A percentile compares a stretch with the other conserved stretches of the same genome.
phyloP scores from a whole-genome alignment of 2,797 vertebrate species.

The Mus spretus region DNA sequence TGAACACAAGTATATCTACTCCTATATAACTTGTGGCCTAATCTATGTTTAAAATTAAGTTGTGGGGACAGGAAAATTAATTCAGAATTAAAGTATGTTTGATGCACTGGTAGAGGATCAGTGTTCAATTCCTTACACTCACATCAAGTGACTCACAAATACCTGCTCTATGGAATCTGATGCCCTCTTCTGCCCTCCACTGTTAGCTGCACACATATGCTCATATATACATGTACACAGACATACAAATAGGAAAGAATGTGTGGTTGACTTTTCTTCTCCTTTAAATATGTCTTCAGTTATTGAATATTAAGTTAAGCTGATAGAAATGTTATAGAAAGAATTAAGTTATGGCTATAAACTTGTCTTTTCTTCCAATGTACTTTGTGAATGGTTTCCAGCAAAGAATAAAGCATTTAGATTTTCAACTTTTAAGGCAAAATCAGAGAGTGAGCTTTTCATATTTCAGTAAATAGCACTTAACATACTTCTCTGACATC shows the following conservation, averaged over 20 bases:
- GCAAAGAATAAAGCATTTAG: neutral
- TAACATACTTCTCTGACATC: neutral
- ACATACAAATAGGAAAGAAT: neutral
- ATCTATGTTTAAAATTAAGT: conserved; percentile 68
- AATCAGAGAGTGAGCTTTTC: neutral
- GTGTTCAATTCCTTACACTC: neutral
- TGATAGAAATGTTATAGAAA: neutral
- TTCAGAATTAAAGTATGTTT: neutral
- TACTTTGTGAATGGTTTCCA: conserved; percentile 12
- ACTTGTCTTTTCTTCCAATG: conserved; percentile 36
- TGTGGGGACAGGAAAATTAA: neutral
- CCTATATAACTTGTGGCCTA: conserved; percentile 45
- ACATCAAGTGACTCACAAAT: neutral
- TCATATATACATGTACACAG: too few species aligned
- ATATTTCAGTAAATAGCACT: conserved; percentile 19
- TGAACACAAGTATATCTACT: conserved; percentile 67
- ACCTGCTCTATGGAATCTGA: neutral
- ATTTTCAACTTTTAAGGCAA: neutral
- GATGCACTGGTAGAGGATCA: neutral
- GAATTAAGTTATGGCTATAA: neutral
- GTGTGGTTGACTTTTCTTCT: neutral
- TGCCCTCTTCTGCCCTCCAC: neutral
- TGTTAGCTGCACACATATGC: neutral
- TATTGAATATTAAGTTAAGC: conserved; percentile 12
- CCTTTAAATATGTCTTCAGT: neutral